phyloP scores from a whole-genome alignment of 2,797 vertebrate species.

The Alca torda region DNA sequence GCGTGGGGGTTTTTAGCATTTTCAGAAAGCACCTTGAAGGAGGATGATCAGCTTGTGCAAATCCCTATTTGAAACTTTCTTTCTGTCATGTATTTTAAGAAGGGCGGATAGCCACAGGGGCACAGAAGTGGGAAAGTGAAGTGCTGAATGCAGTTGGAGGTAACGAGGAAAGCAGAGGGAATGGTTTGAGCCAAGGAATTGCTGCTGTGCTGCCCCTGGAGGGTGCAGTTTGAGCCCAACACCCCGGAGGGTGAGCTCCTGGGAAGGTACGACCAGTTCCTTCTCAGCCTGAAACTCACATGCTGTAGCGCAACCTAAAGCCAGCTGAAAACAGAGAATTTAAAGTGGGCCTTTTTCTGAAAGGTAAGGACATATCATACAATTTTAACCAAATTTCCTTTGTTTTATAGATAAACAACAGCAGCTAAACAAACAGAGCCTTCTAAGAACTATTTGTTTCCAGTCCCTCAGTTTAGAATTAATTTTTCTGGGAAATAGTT shows the following conservation, averaged over 20 bases:
- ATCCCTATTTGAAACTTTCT: background rate
- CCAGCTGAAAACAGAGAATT: background rate
- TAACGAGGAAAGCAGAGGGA: background rate
- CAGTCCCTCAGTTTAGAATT: conserved; percentile 14
- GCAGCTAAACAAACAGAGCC: conserved; percentile 11
- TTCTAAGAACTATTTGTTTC: conserved; percentile 55
- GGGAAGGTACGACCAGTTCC: background rate
- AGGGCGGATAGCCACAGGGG: background rate
- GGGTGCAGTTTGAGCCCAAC: background rate
- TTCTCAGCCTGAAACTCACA: background rate
- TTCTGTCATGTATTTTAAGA: background rate
- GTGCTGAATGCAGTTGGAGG: background rate
- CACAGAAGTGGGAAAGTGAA: background rate
- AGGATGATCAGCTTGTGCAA: background rate
- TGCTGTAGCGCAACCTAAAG: background rate
- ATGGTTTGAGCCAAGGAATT: background rate
- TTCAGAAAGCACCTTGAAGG: background rate
- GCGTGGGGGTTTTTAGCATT: background rate
- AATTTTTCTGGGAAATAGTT: conserved; percentile 42
- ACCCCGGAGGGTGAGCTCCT: background rate
- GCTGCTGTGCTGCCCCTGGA: background rate
- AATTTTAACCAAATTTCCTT: background rate
- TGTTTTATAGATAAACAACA: background rate
- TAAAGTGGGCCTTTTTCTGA: background rate
- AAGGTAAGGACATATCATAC: background rate